Conservation (phyloP, 1,140 invertebrate species). For the Sycobia sp. region DNA sequence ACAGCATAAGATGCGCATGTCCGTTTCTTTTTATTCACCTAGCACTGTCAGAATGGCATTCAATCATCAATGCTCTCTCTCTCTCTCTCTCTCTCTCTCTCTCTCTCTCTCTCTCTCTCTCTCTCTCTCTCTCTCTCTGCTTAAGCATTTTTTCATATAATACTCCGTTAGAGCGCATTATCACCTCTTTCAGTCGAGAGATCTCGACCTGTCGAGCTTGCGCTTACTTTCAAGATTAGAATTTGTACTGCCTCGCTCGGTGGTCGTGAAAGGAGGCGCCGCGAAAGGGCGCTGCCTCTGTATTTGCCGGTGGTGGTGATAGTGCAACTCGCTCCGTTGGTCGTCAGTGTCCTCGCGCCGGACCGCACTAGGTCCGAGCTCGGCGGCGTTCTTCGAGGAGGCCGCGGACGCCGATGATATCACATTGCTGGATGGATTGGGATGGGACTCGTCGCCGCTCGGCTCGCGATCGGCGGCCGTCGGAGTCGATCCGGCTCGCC, state of each 20-base stretch:
- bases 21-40: too few species aligned
- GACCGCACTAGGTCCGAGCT: conserved; percentile 17
- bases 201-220: conserved; percentile 58
- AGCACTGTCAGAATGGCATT: too few species aligned
- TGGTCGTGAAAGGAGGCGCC: conserved; percentile 42
- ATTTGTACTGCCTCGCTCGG: conserved; percentile 49
- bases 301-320: conserved; percentile 1
- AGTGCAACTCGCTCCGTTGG: conserved; percentile 13
- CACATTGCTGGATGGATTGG: conserved; percentile 61
- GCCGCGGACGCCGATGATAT: conserved; percentile 54
- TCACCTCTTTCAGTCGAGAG: conserved; percentile 49
- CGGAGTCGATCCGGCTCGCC: not conserved
- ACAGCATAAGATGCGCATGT: too few species aligned
- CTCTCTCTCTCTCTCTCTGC: too few species aligned
- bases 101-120: too few species aligned
- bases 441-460: not conserved
- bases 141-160: too few species aligned
- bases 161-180: too few species aligned
- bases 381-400: conserved; percentile 44
- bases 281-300: conserved; percentile 18
- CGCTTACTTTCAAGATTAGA: conserved; percentile 59
- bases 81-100: too few species aligned
- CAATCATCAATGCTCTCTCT: too few species aligned
- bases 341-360: conserved; percentile 34
- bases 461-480: not conserved